phyloP scores from a whole-genome alignment of 2,888 invertebrate genomes.

The Metallyticus violacea region DNA sequence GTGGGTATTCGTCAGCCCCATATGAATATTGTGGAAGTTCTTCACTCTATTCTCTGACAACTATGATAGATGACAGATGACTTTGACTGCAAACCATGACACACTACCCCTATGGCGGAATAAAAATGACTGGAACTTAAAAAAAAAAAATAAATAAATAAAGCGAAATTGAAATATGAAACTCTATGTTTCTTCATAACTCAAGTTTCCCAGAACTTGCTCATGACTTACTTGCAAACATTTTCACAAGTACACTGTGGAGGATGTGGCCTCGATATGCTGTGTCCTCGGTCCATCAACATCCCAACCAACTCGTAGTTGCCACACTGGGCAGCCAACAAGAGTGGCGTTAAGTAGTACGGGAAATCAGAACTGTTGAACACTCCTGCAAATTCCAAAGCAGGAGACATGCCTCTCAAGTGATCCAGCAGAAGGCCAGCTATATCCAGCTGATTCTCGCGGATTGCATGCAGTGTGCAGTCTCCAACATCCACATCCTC shows the following conservation, averaged over 20 bases:
- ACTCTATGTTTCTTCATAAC: no score
- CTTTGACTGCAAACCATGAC: no score
- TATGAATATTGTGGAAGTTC: no score
- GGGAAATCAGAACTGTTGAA: slow-evolving; percentile 58
- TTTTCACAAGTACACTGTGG: slow-evolving; percentile 58
- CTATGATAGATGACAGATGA: no score
- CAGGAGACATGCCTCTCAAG: slow-evolving; percentile 46
- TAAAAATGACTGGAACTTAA: no score
- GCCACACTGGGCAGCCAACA: slow-evolving; percentile 67
- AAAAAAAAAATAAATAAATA: no score
- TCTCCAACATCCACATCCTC: slow-evolving; percentile 64
- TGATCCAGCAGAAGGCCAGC: slow-evolving; percentile 56
- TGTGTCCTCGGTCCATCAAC: slow-evolving; percentile 62
- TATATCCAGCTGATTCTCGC: slow-evolving; percentile 59
- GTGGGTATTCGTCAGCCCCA: no score
- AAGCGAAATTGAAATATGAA: no score
- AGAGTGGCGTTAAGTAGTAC: slow-evolving; percentile 65
- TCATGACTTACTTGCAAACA: background rate
- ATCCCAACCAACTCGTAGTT: slow-evolving; percentile 67
- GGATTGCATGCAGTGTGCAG: slow-evolving; percentile 64
- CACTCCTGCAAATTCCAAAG: slow-evolving; percentile 49
- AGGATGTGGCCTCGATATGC: slow-evolving; percentile 61
- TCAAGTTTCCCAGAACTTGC: no score
- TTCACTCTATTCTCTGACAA: no score
- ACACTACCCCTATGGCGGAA: no score